Evolutionary conservation across 2,113 vertebrate species (phyloP), one percentile per base, ranked within the genome.

Genomic region (Echinops telfairi): DNA sequence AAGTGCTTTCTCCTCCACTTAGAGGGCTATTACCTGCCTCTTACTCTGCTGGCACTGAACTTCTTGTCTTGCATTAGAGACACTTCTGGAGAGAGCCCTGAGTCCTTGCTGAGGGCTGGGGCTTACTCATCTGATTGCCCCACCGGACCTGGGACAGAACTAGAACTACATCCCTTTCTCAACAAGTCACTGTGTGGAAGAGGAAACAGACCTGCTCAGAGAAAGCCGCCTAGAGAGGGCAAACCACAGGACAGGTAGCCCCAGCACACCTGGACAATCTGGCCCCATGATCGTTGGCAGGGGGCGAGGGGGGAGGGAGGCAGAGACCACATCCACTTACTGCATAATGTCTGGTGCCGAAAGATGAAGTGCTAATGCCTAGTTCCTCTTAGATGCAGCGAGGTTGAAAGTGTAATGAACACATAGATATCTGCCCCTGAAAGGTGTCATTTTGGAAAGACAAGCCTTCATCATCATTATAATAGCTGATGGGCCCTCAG

Each of bases 371-470:
- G 36, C 71, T 95, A 90, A 93, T 66, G 75, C 76, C 66, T 47
- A 31, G 79, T 84, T 90, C 66, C 62, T 68, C 64, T 93, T 64
- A 81, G 76, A 33, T 93, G 90, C 76, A 57, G 64, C 33, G 66
- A 93, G 71, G 66, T 4, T 29, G 40, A 82, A 79, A 20, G 80
- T 76, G 19, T 88, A 94, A 92, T 94, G 83, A 92, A 76, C 2
- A 0, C 40, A 53, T 77, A 82, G 53, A n/a, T 88, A 88, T 79
- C 90, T 90, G 53, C 71, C 68, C 70, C 90, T 3, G 2, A 70
- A 90, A 92, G 66, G 81, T 87, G 86, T 96, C 90, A 93, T 95
- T 95, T 95, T 90, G 86, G 53, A 92, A 93, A 94, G 81, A 92
- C 82, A 92, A 80, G 10, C 3, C 40, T 95, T 58, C 57, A 81